A percentile compares a stretch with the other conserved stretches of the same genome.
Evolutionary conservation across 2,888 invertebrate genomes (phyloP).

Genomic region (Ormyrus rosae): DNA sequence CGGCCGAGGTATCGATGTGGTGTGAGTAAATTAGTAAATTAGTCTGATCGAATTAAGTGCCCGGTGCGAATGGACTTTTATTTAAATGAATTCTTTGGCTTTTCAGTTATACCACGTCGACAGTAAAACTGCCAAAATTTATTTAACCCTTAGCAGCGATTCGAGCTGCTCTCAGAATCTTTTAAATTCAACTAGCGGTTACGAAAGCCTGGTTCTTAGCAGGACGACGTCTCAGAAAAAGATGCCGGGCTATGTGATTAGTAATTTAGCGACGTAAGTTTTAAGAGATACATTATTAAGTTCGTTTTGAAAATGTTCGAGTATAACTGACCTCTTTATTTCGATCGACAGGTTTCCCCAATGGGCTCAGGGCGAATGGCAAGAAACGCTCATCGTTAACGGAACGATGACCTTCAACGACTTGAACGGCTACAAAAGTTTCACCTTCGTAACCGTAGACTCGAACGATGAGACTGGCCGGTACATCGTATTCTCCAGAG

Average conservation of each 20-base stretch:
- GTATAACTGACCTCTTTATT: not conserved
- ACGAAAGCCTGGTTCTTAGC: constrained; percentile 78
- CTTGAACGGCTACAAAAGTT: constrained; percentile 75
- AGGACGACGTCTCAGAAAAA: constrained; percentile 71
- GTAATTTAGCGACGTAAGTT: constrained; percentile 72
- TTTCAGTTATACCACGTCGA: constrained; percentile 77
- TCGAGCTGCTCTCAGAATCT: constrained; percentile 80
- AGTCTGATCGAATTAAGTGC: not conserved
- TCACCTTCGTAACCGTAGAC: constrained; percentile 75
- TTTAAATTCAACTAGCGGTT: constrained; percentile 78
- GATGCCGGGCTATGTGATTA: constrained; percentile 70
- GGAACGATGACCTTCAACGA: constrained; percentile 76
- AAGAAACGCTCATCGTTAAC: constrained; percentile 76
- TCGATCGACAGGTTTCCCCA: constrained; percentile 77
- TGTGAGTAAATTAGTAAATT: constrained; percentile 73
- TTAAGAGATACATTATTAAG: constrained; percentile 12
- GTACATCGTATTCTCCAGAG: constrained; percentile 75
- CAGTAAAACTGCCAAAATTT: constrained; percentile 77
- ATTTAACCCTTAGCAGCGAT: constrained; percentile 81
- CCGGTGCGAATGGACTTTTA: not conserved
- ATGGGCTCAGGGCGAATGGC: constrained; percentile 82
- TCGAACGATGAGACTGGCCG: constrained; percentile 73
- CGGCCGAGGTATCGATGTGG: constrained; percentile 80
- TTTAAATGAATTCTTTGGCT: not conserved
- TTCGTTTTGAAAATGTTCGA: not conserved